Evolutionary conservation across 1,140 invertebrate species (phyloP).

Genomic region (Caenorhabditis briggsae): DNA sequence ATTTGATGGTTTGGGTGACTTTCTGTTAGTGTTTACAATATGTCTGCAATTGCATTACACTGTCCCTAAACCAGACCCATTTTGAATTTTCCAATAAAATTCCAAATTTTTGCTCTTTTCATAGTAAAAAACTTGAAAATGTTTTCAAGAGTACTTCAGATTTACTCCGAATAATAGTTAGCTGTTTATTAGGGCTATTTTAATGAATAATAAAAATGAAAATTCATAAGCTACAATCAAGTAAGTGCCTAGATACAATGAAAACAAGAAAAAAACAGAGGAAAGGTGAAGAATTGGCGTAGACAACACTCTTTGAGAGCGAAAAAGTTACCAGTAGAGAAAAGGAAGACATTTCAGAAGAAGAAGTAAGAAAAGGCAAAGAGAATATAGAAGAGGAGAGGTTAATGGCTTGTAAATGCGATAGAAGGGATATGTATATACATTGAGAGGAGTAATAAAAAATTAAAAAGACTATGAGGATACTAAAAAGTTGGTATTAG

Average conservation of each 20-base stretch:
- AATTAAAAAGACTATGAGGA: background rate
- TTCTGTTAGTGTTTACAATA: too few species aligned
- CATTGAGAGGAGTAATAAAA: background rate
- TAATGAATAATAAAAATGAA: background rate
- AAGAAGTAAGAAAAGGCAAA: background rate
- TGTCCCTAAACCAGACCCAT: too few species aligned
- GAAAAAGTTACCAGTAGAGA: slow-evolving; percentile 45
- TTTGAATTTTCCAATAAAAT: background rate
- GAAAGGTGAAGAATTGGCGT: slow-evolving; percentile 10
- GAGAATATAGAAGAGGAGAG: background rate
- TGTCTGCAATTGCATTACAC: too few species aligned
- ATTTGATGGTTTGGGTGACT: too few species aligned
- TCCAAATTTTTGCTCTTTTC: background rate
- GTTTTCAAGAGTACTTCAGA: slow-evolving; percentile 16
- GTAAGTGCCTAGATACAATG: slow-evolving; percentile 18
- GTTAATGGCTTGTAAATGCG: slow-evolving; percentile 26
- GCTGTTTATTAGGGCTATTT: slow-evolving; percentile 11
- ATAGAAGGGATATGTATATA: slow-evolving; percentile 18
- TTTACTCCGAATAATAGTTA: background rate
- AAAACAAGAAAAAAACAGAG: background rate
- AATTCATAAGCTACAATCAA: slow-evolving; percentile 35
- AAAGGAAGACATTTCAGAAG: background rate
- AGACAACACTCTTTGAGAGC: slow-evolving; percentile 16
- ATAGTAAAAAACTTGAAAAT: slow-evolving; percentile 4
- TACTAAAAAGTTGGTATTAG: background rate